phyloP scores from a whole-genome alignment of 2,797 vertebrate genomes.

The Pachyuromys duprasi region DNA sequence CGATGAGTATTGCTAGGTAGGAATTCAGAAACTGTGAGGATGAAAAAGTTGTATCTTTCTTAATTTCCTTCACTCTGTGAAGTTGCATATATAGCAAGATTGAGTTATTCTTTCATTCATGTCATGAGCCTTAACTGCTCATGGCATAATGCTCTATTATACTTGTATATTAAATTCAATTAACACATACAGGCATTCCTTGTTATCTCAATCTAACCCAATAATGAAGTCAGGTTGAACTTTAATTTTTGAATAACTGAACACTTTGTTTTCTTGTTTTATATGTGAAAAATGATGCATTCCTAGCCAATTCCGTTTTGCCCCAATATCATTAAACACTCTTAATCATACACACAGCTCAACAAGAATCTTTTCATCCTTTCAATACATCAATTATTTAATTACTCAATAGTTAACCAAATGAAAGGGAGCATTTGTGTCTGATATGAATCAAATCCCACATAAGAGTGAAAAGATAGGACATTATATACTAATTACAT shows the following conservation, averaged over 20 bases:
- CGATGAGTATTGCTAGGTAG: not conserved
- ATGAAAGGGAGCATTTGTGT: not conserved
- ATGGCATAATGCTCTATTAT: not conserved
- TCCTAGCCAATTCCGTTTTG: not conserved
- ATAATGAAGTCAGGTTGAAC: constrained; percentile 16
- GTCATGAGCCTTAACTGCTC: not conserved
- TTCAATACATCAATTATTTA: not conserved
- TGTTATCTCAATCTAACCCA: constrained; percentile 35
- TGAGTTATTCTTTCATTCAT: not conserved
- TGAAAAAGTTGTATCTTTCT: constrained; percentile 15
- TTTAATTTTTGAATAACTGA: constrained; percentile 46
- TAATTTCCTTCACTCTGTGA: not conserved
- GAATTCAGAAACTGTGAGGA: not conserved
- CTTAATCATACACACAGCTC: not conserved
- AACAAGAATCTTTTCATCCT: constrained; percentile 16
- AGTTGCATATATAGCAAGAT: not conserved
- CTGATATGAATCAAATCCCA: not conserved
- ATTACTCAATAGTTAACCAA: not conserved
- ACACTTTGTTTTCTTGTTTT: constrained; percentile 51
- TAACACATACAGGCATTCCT: constrained; percentile 38
- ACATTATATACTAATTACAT: not conserved
- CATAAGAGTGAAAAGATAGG: not conserved
- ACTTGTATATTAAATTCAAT: constrained; percentile 46
- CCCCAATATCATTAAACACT: not conserved
- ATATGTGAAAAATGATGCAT: constrained; percentile 38